Evolutionary conservation across 2,888 invertebrate genomes (phyloP), one percentile per base, ranked within the genome.

Genomic region (Agonopterix heracliana): DNA sequence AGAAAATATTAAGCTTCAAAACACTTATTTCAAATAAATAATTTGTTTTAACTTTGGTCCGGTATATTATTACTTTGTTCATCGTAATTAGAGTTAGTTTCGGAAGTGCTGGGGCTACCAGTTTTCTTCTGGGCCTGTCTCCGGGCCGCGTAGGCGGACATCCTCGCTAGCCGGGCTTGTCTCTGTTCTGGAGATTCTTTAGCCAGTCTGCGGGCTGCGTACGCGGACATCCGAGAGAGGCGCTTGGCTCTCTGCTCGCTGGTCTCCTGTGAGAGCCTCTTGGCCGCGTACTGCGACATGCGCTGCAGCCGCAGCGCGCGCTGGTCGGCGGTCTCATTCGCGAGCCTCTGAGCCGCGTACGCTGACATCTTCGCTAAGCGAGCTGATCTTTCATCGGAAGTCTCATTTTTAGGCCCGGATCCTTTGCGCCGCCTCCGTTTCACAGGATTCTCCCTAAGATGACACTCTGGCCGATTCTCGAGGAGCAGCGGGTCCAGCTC

Each of bases 281-380:
- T 79, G 0, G 88, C 85, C 9, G 88, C 81, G 60, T 88, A 88
- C 49, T 82, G 81, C 0, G 88, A 88, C 88, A 89, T 89, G 13
- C 86, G 77, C 52, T 71, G 77, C 0, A 89, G 70, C 34, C 88
- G 69, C 9, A 53, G 12, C 1, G 81, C 75, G 1, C 88, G 75
- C 60, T 85, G 83, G 11, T 79, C 82, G 2, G 84, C 78, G 11
- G 78, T 71, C 64, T 88, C 87, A 44, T 78, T 84, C 0, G 87
- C 86, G 12, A 88, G 71, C 47, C 86, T 71, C 50, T 76, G 77
- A 1, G 86, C 84, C n/a, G 86, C 82, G 51, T 87, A 87, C 2
- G 85, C 84, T 0, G 86, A 86, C 86, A 87, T 87, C 58, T 79
- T 83, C 2, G 85, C 78, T 13, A 87, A 61, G 5, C 87, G 74